phyloP scores from a whole-genome alignment of 2,113 vertebrate genomes.

The Mionectes macconnelli region DNA sequence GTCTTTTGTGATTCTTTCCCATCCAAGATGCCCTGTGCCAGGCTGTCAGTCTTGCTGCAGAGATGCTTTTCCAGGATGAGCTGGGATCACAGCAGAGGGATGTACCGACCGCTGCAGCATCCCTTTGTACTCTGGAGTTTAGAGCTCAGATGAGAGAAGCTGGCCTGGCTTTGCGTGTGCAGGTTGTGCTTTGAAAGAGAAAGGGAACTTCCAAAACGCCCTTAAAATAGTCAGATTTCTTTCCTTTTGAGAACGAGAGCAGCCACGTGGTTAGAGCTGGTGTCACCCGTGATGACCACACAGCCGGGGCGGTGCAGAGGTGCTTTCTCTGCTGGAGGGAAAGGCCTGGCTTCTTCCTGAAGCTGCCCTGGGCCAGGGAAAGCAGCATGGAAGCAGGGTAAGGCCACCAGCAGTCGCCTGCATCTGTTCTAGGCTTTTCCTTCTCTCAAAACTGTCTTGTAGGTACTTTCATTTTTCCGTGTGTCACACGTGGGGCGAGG shows the following conservation, averaged over 20 bases:
- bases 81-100: not conserved
- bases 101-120: accelerated
- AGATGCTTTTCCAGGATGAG: not conserved
- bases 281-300: constrained; percentile 41
- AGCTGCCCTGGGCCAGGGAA: not conserved
- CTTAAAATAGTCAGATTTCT: constrained; percentile 48
- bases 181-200: not conserved
- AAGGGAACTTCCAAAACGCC: constrained; percentile 55
- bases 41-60: not conserved
- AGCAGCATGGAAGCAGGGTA: constrained; percentile 44
- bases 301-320: not conserved
- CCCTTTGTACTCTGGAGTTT: accelerated
- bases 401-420: not conserved
- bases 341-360: not conserved
- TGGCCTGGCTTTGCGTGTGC: not conserved
- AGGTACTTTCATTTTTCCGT: not conserved
- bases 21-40: accelerated
- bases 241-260: not conserved
- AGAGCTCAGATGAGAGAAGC: accelerated
- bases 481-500: not conserved
- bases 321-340: not conserved
- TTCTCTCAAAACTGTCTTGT: not conserved
- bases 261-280: constrained; percentile 38
- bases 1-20: not conserved
- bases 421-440: not conserved